Percentiles rank a stretch among this genome's conserved stretches.
phyloP scores from a whole-genome alignment of 2,113 vertebrate genomes.

The Oryzias javanicus region DNA sequence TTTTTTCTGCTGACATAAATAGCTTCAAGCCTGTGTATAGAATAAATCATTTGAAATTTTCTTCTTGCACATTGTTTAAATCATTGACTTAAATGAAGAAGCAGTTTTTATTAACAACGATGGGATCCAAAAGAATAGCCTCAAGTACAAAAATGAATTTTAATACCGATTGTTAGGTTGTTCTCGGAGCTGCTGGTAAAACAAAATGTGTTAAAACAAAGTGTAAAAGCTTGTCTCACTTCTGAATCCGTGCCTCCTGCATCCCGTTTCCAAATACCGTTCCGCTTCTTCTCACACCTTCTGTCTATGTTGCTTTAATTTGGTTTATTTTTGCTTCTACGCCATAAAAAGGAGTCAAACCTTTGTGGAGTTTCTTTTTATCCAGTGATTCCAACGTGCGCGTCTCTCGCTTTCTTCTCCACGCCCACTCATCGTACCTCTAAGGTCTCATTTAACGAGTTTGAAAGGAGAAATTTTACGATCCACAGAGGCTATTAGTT shows the following conservation, averaged over 20 bases:
- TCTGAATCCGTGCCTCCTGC: constrained; percentile 9
- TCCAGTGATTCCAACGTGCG: constrained; percentile 57
- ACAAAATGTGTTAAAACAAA: constrained; percentile 3
- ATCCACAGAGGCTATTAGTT: constrained; percentile 45
- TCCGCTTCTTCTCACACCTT: constrained; percentile 34
- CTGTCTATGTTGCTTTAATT: constrained; percentile 7
- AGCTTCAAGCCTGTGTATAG: too few species aligned
- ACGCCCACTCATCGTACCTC: constrained; percentile 51
- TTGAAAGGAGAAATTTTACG: constrained; percentile 37
- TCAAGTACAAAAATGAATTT: too few species aligned
- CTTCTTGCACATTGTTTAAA: too few species aligned
- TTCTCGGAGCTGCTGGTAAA: not conserved
- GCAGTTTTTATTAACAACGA: too few species aligned
- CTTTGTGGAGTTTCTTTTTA: constrained; percentile 26
- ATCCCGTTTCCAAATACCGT: constrained; percentile 4
- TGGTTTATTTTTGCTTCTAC: constrained; percentile 18
- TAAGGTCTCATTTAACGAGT: constrained; percentile 55
- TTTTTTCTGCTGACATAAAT: too few species aligned
- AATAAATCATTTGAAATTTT: too few species aligned
- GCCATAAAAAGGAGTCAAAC: constrained; percentile 9
- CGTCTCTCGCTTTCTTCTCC: constrained; percentile 40
- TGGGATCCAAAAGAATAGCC: too few species aligned
- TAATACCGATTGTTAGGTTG: too few species aligned
- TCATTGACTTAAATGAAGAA: too few species aligned
- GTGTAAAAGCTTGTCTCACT: constrained; percentile 30